Evolutionary conservation across 2,113 vertebrate species (phyloP), one percentile per base, ranked within the genome.

Genomic region (Mohoua ochrocephala): DNA sequence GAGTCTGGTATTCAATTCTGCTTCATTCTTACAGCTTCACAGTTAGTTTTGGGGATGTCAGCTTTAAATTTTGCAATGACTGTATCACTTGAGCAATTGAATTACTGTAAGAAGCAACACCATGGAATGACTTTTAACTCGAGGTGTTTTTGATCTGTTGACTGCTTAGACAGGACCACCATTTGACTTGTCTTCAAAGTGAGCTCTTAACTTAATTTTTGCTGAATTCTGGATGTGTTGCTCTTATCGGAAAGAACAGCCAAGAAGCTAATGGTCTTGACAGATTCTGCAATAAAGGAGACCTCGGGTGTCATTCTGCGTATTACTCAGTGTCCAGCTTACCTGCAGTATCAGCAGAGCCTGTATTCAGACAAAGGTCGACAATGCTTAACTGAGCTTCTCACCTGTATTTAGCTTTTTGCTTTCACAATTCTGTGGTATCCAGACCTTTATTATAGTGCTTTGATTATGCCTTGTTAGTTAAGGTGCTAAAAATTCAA

Each of bases 311-410:
- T 82, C 2, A 14, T 76, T 87, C 59, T 47, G 11, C 30, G 6
- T 85, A 9, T 30, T 63, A 13, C 26, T 73, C 6, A 2, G n/a
- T 68, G 45, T 93, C 50, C 20, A 37, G 0, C 5, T 24, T 76
- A 6, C 0, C 10, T 49, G 23, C 30, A 54, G 28, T 60, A 41
- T 56, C 41, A 37, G 65, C 35, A 63, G n/a, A 84, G 53, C 44
- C 44, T 41, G 0, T 60, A 17, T 69, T 84, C 21, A 69, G 49
- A 54, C 1, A 7, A 49, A 64, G 47, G 37, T 16, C 0, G 1
- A 24, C 39, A 42, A 0, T 23, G 20, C n/a, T 76, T 79, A 57
- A 41, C 50, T 61, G 81, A 70, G 35, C 39, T 78, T 50, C 57
- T 64, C 30, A 76, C 30, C 20, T 39, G 7, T 42, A 16, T 52